Evolutionary conservation across 2,888 invertebrate species (phyloP).

Genomic region (Ommatoiulus sabulosus): DNA sequence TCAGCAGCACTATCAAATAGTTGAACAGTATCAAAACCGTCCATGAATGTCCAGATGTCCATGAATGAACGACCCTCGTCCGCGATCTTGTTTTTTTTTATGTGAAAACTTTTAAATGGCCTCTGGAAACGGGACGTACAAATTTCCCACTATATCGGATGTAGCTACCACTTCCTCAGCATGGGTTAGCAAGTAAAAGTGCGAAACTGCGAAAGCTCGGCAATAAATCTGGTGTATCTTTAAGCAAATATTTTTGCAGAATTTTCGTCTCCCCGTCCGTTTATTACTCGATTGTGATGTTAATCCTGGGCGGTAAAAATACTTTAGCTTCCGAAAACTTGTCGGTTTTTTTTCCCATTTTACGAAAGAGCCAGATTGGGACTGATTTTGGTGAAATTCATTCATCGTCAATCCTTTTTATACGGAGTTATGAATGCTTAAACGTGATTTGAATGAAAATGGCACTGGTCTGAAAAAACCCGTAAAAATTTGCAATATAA

Average conservation of each 20-base stretch:
- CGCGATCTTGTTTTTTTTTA: too few relatives aligned
- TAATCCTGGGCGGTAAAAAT: neutral
- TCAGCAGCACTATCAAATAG: too few relatives aligned
- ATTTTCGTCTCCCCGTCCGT: neutral
- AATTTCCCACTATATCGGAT: too few relatives aligned
- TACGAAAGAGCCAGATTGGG: neutral
- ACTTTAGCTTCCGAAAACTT: neutral
- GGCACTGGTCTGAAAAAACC: neutral
- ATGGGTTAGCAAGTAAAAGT: neutral
- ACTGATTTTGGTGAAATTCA: conserved; percentile 11
- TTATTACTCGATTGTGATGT: neutral
- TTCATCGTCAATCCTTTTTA: conserved; percentile 28
- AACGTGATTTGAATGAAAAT: conserved; percentile 47
- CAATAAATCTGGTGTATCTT: neutral
- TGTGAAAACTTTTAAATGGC: too few relatives aligned
- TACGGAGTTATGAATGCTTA: neutral
- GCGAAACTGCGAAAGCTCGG: neutral
- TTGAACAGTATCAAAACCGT: too few relatives aligned
- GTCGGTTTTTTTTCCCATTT: neutral
- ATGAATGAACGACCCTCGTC: too few relatives aligned
- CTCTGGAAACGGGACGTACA: too few relatives aligned
- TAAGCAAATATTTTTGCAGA: neutral
- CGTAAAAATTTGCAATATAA: neutral
- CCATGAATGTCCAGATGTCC: too few relatives aligned
- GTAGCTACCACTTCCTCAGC: too few relatives aligned